These are phyloP conservation scores for Ophioninae sp. DNA, from an alignment of 2,888 invertebrate species.

Conservation along the genomic window DNA sequence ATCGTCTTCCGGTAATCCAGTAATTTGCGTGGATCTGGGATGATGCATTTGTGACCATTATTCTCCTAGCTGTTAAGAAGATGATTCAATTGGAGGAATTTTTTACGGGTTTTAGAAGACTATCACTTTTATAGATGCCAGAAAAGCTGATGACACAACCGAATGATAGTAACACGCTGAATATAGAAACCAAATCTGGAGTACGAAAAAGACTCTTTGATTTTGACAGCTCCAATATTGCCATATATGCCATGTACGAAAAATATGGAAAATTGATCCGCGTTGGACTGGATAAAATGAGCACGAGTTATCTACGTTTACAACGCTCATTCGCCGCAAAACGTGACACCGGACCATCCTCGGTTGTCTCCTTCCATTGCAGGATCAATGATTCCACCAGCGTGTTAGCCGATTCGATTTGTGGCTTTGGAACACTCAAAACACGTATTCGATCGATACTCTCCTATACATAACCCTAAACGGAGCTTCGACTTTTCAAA, in stretches of 20 bases:
- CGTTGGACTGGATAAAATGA: too few species aligned
- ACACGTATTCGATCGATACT: not conserved
- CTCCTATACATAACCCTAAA: not conserved
- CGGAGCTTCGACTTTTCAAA: not conserved
- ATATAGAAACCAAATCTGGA: not conserved
- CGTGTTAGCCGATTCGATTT: not conserved
- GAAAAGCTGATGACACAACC: not conserved
- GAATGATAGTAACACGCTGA: not conserved
- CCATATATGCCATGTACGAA: not conserved
- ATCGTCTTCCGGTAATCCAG: slow-evolving; percentile 61
- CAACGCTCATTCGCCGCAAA: not conserved
- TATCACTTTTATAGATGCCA: not conserved
- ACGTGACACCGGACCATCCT: not conserved
- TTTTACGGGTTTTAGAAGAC: not conserved
- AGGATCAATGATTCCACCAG: not conserved
- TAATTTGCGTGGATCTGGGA: slow-evolving; percentile 60
- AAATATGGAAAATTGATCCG: not conserved
- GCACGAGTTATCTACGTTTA: not conserved
- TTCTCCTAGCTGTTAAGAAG: slow-evolving; percentile 13
- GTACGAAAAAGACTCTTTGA: not conserved
- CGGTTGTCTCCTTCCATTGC: not conserved
- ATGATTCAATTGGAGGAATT: not conserved
- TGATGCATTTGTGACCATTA: slow-evolving; percentile 29
- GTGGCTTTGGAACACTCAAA: not conserved
- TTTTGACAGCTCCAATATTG: not conserved